Percentiles rank a stretch among this genome's conserved stretches.
phyloP scores from a whole-genome alignment of 1,140 invertebrate species.

The Anoplophora glabripennis region DNA sequence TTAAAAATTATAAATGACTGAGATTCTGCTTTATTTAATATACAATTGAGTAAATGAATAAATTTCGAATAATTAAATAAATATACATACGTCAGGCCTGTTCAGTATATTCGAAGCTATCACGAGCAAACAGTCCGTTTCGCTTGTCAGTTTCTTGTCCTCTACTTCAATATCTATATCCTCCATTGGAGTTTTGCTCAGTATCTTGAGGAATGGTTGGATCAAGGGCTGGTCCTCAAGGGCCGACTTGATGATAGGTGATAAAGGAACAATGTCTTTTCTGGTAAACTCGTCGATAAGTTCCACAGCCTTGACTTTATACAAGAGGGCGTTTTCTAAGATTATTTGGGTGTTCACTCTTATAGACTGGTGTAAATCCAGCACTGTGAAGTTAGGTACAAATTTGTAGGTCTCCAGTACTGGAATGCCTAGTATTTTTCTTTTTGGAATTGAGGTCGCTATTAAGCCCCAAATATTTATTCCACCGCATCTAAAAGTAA shows the following conservation, averaged over 20 bases:
- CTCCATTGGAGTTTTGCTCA: constrained; percentile 43
- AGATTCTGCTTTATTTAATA: no score
- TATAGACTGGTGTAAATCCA: constrained; percentile 46
- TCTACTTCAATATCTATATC: constrained; percentile 58
- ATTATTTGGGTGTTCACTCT: constrained; percentile 66
- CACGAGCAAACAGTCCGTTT: constrained; percentile 58
- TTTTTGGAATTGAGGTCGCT: constrained; percentile 72
- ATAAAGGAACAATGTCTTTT: constrained; percentile 52
- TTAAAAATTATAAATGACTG: no score
- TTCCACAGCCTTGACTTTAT: constrained; percentile 74
- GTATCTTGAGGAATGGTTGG: constrained; percentile 56
- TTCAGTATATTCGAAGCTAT: constrained; percentile 52
- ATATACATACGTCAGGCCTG: constrained; percentile 21
- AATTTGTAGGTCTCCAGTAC: constrained; percentile 76
- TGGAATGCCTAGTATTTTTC: constrained; percentile 60
- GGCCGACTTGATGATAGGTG: constrained; percentile 55
- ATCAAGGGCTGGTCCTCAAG: constrained; percentile 59
- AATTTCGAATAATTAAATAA: no score
- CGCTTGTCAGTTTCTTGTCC: constrained; percentile 57
- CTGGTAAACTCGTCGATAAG: constrained; percentile 54
- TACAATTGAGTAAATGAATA: no score
- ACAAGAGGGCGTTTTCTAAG: constrained; percentile 70
- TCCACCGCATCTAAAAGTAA: constrained; percentile 64
- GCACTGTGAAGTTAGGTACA: constrained; percentile 61
- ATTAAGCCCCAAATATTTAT: constrained; percentile 81